A percentile compares a stretch with the other conserved stretches of the same genome.
Evolutionary conservation across 1,140 invertebrate species (phyloP).

Genomic region (Harlomillsia oculata): DNA sequence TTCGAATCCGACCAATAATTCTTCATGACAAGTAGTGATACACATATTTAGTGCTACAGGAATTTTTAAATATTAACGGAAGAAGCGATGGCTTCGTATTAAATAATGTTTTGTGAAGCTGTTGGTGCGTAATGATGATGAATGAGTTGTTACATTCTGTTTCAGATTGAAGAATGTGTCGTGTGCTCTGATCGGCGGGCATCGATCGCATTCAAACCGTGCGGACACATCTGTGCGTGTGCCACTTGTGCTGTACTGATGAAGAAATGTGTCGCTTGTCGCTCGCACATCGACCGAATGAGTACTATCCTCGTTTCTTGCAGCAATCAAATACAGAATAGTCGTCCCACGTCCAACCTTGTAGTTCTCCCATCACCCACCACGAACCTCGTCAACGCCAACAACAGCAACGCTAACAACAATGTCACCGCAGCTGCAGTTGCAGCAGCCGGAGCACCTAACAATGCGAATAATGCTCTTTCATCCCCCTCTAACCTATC

Average conservation of each 20-base stretch:
- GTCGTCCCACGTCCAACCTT: slow-evolving; percentile 31
- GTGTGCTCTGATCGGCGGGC: slow-evolving; percentile 91
- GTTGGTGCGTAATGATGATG: slow-evolving; percentile 31
- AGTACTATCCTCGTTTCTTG: slow-evolving; percentile 59
- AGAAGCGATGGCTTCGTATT: too few relatives aligned
- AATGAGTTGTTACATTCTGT: slow-evolving; percentile 21
- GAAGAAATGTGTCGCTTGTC: slow-evolving; percentile 93
- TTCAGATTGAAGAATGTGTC: slow-evolving; percentile 85
- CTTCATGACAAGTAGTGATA: too few relatives aligned
- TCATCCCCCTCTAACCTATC: slow-evolving; percentile 23
- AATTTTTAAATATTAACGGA: too few relatives aligned
- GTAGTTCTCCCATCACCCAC: slow-evolving; percentile 28
- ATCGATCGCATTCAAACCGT: slow-evolving; percentile 81
- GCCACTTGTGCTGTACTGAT: slow-evolving; percentile 70
- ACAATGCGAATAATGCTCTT: slow-evolving; percentile 4
- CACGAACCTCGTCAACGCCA: slow-evolving; percentile 36
- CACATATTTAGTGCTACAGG: too few relatives aligned
- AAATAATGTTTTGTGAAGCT: slow-evolving; percentile 24
- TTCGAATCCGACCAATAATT: too few relatives aligned
- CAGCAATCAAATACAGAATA: slow-evolving; percentile 38
- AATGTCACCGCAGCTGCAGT: background rate
- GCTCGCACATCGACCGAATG: slow-evolving; percentile 73
- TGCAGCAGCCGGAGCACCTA: slow-evolving; percentile 1
- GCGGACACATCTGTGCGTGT: slow-evolving; percentile 65
- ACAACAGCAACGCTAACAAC: slow-evolving; percentile 21